Evolutionary conservation across 2,113 vertebrate genomes (phyloP), one percentile per base, ranked within the genome.

Genomic region (Symphodus melops): DNA sequence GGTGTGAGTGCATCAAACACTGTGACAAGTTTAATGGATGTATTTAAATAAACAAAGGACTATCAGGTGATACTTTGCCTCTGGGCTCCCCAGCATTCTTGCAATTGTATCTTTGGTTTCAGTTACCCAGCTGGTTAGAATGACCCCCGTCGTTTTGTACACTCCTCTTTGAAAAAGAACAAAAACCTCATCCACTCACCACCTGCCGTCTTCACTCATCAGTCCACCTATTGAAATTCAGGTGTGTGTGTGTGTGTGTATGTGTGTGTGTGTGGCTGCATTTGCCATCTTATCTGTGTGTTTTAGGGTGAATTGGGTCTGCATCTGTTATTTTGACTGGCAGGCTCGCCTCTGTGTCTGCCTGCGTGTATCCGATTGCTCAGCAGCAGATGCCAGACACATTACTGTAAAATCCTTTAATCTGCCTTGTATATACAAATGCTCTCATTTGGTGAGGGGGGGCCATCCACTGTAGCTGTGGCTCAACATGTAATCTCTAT

Each of bases 401-500:
- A 79, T 73, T 87, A 70, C 71, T 77, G 66, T 68, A 83, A 93
- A 93, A 91, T 89, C 92, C 86, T 83, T 91, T 92, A 93, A 94
- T 91, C 87, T 91, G 72, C 83, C 80, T 85, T 72, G 61, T 78
- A 62, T 73, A 86, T 81, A 87, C 88, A 89, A 83, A 91, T 72
- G 68, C 80, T 58, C 56, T 87, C 63, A 79, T 86, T 83, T 86
- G 78, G 77, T 63, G 8, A 48, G 51, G 77, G 48, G 46, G 78
- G 68, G 70, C 64, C 60, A 41, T 77, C 78, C 41, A 51, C 74
- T 72, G 62, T 20, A 61, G 69, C 73, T 59, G 56, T 61, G 55
- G 70, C 74, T 83, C 80, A 77, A 56, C 79, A 49, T 41, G 62
- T 87, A 85, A 78, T 80, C 70, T 79, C 64, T 65, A 17, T 76